A percentile compares a stretch with the other conserved stretches of the same genome.
Evolutionary conservation across 1,140 invertebrate genomes (phyloP).

Genomic region (Apis laboriosa): DNA sequence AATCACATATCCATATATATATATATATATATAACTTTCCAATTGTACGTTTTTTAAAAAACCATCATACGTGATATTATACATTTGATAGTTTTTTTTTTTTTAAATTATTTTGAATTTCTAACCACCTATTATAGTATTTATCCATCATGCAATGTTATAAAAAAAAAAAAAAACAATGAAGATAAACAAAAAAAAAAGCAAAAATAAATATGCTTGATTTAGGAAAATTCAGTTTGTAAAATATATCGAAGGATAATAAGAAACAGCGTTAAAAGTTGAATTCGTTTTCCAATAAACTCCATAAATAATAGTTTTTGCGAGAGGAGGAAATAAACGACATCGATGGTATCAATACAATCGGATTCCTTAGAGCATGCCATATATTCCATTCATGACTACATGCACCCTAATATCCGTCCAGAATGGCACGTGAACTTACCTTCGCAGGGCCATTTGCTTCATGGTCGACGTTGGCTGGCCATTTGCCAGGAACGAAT

Average conservation of each 20-base stretch:
- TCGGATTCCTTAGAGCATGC: conserved; percentile 35
- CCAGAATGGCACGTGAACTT: conserved; percentile 45
- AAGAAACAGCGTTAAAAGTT: background rate
- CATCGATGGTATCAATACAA: conserved; percentile 32
- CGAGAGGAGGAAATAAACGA: background rate
- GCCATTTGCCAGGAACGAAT: conserved; percentile 50
- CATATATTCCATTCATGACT: conserved; percentile 39
- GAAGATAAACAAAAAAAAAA: background rate
- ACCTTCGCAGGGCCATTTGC: conserved; percentile 38
- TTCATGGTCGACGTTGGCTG: conserved; percentile 34
- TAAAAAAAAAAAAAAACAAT: background rate
- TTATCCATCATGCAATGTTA: background rate
- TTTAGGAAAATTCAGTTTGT: background rate
- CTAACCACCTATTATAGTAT: background rate
- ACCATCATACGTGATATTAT: too few relatives aligned
- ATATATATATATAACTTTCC: too few relatives aligned
- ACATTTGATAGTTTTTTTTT: background rate
- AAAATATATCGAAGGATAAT: background rate
- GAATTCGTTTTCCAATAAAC: background rate
- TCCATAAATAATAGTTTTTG: background rate
- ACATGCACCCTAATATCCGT: conserved; percentile 34
- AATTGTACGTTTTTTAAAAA: too few relatives aligned
- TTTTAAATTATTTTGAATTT: background rate
- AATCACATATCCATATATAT: too few relatives aligned
- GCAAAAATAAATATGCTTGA: background rate